These are phyloP conservation scores for Temnothorax ravouxi DNA, from an alignment of 2,888 invertebrate species.

Conservation along the genomic window DNA sequence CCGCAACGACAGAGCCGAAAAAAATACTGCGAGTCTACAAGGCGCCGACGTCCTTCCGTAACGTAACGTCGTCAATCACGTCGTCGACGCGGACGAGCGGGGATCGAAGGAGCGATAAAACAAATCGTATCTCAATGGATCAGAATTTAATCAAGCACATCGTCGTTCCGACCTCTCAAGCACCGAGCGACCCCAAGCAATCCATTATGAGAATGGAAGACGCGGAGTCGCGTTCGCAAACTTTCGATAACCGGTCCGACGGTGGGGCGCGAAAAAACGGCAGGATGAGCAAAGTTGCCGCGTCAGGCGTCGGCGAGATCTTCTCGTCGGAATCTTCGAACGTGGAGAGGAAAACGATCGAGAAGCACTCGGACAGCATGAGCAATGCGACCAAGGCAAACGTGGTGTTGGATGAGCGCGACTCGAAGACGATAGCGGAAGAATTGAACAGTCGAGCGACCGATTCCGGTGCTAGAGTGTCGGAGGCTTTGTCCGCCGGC, in stretches of 20 bases:
- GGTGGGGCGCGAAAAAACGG: slow-evolving; percentile 43
- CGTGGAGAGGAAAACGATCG: slow-evolving; percentile 42
- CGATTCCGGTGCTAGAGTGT: slow-evolving; percentile 79
- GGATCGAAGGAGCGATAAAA: slow-evolving; percentile 40
- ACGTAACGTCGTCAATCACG: slow-evolving; percentile 49
- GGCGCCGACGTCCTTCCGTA: slow-evolving; percentile 69
- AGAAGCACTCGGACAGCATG: slow-evolving; percentile 55
- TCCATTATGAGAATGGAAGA: slow-evolving; percentile 59
- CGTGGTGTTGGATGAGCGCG: slow-evolving; percentile 58
- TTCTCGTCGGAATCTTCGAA: slow-evolving; percentile 38
- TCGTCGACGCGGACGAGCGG: slow-evolving; percentile 6
- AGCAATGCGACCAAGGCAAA: slow-evolving; percentile 63
- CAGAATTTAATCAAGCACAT: slow-evolving; percentile 68
- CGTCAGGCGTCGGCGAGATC: slow-evolving; percentile 40
- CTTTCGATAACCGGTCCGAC: slow-evolving; percentile 71
- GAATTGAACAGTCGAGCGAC: slow-evolving; percentile 80
- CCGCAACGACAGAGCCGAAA: neutral
- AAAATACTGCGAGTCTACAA: slow-evolving; percentile 60
- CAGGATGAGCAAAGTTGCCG: slow-evolving; percentile 59
- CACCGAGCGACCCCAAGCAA: slow-evolving; percentile 52
- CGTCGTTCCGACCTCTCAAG: slow-evolving; percentile 46
- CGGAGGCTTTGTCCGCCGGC: slow-evolving; percentile 78
- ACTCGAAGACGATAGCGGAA: slow-evolving; percentile 81
- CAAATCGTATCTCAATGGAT: slow-evolving; percentile 53
- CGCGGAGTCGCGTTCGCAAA: slow-evolving; percentile 52